These are phyloP conservation scores for Rostratula benghalensis DNA, from an alignment of 2,113 vertebrate species.

Conservation along the genomic window DNA sequence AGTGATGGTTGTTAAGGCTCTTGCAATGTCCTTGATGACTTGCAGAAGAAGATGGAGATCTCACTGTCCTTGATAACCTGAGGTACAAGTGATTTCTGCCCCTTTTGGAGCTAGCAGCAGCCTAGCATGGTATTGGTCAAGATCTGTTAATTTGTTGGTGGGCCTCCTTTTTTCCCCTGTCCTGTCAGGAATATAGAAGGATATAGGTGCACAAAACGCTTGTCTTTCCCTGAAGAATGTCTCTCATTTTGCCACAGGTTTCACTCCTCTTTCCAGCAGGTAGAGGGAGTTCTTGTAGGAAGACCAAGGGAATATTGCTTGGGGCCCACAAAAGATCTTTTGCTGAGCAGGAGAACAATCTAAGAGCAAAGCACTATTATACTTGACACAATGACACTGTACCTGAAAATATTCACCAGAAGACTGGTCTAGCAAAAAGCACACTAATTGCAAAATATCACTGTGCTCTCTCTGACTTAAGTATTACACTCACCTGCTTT, in stretches of 20 bases:
- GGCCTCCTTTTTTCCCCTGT: not conserved
- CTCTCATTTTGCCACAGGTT: not conserved
- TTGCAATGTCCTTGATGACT: not conserved
- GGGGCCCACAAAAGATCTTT: not conserved
- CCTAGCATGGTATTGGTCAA: not conserved
- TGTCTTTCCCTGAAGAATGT: not conserved
- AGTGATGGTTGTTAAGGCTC: not conserved
- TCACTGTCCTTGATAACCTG: not conserved
- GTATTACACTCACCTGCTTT: not conserved
- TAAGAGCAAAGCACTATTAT: not conserved
- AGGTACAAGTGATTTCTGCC: not conserved
- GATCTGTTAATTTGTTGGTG: not conserved
- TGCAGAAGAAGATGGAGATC: not conserved
- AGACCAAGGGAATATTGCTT: not conserved
- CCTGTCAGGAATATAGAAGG: not conserved
- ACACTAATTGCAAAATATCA: not conserved
- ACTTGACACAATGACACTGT: not conserved
- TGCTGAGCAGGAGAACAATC: not conserved
- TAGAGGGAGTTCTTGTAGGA: not conserved
- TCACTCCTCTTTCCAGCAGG: not conserved
- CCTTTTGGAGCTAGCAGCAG: not conserved
- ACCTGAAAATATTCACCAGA: not conserved
- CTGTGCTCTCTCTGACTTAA: not conserved
- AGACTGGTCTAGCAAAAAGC: not conserved
- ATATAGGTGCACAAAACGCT: not conserved